phyloP scores from a whole-genome alignment of 2,113 vertebrate genomes.

The Trogon surrucura region DNA sequence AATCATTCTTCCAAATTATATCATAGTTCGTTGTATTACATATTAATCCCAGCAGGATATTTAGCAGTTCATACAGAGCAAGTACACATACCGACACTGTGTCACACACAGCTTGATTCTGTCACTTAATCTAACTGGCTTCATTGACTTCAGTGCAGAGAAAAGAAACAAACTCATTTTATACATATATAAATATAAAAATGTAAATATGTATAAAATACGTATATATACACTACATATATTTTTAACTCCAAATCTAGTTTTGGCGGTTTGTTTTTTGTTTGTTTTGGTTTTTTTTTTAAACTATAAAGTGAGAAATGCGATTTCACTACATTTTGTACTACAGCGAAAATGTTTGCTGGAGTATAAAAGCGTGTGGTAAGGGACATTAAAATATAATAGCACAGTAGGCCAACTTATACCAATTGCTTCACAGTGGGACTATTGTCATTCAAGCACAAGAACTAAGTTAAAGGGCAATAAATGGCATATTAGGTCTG shows the following conservation, averaged over 20 bases:
- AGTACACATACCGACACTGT: background rate
- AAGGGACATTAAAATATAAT: slow-evolving; percentile 34
- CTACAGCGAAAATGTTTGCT: slow-evolving; percentile 15
- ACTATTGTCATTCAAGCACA: slow-evolving; percentile 47
- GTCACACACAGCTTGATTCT: background rate
- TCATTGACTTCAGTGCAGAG: background rate
- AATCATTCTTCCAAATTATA: background rate
- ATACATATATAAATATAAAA: background rate
- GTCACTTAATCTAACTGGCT: background rate
- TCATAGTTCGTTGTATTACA: background rate
- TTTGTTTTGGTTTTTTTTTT: background rate
- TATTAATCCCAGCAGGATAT: background rate
- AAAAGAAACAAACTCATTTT: background rate
- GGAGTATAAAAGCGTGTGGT: slow-evolving; percentile 9
- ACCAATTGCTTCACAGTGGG: slow-evolving; percentile 43
- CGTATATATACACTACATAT: background rate
- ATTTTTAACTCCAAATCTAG: background rate
- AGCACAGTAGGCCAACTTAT: slow-evolving; percentile 24
- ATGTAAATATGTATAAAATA: background rate
- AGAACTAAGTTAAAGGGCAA: slow-evolving; percentile 26
- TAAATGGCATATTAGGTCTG: slow-evolving; percentile 36
- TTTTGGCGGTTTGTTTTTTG: background rate
- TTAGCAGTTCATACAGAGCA: background rate
- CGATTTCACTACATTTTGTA: background rate
- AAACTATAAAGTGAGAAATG: background rate